These are phyloP conservation scores for Melikaiella ostensackeni DNA, from an alignment of 2,888 invertebrate genomes.

Conservation along the genomic window DNA sequence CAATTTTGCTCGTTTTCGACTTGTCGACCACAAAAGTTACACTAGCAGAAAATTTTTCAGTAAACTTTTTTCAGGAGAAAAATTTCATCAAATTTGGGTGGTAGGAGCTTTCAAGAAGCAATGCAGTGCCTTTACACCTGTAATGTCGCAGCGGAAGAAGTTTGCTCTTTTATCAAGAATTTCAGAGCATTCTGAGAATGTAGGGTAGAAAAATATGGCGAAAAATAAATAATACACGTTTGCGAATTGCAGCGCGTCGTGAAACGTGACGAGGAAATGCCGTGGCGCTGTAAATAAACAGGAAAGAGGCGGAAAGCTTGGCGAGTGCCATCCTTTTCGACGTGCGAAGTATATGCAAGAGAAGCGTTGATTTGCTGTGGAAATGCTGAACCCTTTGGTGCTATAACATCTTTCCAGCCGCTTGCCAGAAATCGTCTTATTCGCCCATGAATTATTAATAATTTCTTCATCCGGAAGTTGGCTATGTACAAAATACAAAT, in stretches of 20 bases:
- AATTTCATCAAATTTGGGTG: not conserved
- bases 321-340: conserved; percentile 41
- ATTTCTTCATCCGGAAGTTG: conserved; percentile 38
- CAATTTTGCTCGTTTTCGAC: too few species aligned
- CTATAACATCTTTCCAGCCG: conserved; percentile 2
- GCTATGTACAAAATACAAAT: not conserved
- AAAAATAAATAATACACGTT: conserved; percentile 50
- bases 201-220: conserved; percentile 33
- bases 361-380: conserved; percentile 39
- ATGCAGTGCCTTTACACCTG: conserved; percentile 21
- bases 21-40: too few species aligned
- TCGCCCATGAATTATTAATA: conserved; percentile 61
- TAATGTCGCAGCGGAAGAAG: conserved; percentile 31
- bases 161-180: conserved; percentile 39
- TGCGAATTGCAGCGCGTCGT: conserved; percentile 40
- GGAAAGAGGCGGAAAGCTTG: conserved; percentile 41
- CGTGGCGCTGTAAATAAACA: conserved; percentile 54
- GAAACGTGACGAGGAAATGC: conserved; percentile 51
- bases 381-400: conserved; percentile 26
- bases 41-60: too few species aligned
- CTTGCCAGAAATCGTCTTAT: conserved; percentile 52
- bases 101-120: not conserved
- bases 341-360: conserved; percentile 26
- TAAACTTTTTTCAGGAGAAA: too few species aligned
- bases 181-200: conserved; percentile 16